Conservation (phyloP, 2,797 vertebrate species). For the Crocodylus rhombifer region DNA sequence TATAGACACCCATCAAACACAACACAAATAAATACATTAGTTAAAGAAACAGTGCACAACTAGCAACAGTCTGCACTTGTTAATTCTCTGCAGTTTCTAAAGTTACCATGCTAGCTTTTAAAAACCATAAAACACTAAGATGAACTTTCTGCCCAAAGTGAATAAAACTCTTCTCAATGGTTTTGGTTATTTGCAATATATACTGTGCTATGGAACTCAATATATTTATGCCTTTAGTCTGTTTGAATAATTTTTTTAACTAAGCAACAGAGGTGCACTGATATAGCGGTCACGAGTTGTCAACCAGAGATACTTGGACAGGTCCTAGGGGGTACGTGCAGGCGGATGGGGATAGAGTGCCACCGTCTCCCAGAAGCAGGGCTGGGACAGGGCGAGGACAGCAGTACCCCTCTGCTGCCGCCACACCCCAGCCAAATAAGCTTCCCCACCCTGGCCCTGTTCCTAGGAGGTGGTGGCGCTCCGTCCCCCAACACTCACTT, state of each 20-base stretch:
- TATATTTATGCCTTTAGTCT: neutral
- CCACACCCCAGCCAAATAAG: no score
- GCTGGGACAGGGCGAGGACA: no score
- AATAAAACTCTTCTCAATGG: neutral
- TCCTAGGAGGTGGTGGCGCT: no score
- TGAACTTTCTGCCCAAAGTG: neutral
- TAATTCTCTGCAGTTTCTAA: neutral
- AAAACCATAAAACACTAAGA: neutral
- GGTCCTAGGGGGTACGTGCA: no score
- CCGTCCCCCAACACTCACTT: no score
- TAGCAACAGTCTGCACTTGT: fast-evolving
- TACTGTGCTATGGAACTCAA: neutral
- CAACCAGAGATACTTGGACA: no score
- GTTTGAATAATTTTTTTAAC: neutral
- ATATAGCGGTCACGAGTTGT: no score
- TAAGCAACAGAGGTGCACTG: neutral
- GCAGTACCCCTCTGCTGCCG: no score
- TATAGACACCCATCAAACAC: neutral
- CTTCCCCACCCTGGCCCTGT: no score
- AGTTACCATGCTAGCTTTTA: neutral
- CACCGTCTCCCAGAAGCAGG: no score
- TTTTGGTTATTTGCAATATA: neutral
- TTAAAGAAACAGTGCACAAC: neutral
- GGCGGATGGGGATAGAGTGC: no score
- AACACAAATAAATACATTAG: neutral